Conservation (phyloP, 2,797 vertebrate species). For the Danio kyathit region DNA sequence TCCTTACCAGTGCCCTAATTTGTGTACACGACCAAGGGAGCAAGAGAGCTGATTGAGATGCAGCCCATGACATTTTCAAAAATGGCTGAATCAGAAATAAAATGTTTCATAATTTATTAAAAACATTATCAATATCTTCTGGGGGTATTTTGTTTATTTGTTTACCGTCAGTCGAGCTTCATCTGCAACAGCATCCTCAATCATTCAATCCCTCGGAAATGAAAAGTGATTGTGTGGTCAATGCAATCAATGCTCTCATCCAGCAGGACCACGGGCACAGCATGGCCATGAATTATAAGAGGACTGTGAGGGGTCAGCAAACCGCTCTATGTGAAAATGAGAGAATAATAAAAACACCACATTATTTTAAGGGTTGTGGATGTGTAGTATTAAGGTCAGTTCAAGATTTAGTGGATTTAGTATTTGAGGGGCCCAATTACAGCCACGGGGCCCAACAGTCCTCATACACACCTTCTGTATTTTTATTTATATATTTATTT, state of each 20-base stretch:
- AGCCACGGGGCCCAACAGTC: too few relatives aligned
- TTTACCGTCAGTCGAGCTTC: background rate
- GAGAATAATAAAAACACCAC: background rate
- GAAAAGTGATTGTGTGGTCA: constrained; percentile 35
- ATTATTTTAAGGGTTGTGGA: background rate
- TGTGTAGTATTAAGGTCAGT: background rate
- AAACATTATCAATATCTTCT: background rate
- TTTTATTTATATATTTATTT: too few relatives aligned
- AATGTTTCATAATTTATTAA: background rate
- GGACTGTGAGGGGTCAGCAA: background rate
- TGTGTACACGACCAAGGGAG: too few relatives aligned
- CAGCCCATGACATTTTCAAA: background rate
- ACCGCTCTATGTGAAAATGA: constrained; percentile 9
- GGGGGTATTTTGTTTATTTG: background rate
- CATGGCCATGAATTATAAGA: constrained; percentile 26
- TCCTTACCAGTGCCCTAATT: too few relatives aligned
- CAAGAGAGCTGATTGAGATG: too few relatives aligned
- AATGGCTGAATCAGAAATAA: background rate
- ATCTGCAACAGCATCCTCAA: background rate
- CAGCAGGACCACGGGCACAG: background rate
- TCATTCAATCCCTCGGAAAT: constrained; percentile 11
- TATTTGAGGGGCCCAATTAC: too few relatives aligned
- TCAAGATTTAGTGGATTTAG: background rate
- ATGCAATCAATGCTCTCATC: constrained; percentile 14
- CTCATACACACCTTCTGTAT: too few relatives aligned